phyloP scores from a whole-genome alignment of 2,888 invertebrate species.

The Tenthredo mesomela region DNA sequence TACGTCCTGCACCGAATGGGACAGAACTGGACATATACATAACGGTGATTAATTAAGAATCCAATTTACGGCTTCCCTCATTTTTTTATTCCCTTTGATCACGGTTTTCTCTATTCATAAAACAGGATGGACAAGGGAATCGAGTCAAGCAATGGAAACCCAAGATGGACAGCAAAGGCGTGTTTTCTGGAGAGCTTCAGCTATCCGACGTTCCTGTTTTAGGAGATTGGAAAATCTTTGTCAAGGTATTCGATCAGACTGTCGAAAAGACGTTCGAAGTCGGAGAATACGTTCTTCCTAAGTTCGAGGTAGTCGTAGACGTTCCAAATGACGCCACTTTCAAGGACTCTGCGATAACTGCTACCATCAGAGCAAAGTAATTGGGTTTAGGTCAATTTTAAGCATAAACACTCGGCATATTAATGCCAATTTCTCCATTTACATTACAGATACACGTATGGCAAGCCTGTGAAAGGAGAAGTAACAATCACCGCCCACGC shows the following conservation, averaged over 20 bases:
- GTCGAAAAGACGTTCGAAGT: constrained; percentile 89
- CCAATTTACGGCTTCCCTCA: neutral
- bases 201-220: constrained; percentile 91
- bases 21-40: constrained; percentile 83
- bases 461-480: constrained; percentile 92
- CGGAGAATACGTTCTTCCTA: constrained; percentile 95
- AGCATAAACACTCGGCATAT: neutral
- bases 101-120: constrained; percentile 37
- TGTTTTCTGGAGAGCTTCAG: constrained; percentile 87
- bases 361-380: constrained; percentile 80
- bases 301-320: constrained; percentile 93
- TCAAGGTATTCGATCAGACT: constrained; percentile 82
- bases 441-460: constrained; percentile 87
- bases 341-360: constrained; percentile 87
- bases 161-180: constrained; percentile 85
- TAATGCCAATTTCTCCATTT: constrained; percentile 38
- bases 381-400: constrained; percentile 77
- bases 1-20: constrained; percentile 86
- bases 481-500: constrained; percentile 92
- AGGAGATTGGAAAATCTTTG: constrained; percentile 92
- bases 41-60: constrained; percentile 78
- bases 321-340: constrained; percentile 91
- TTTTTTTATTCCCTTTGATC: neutral
- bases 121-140: constrained; percentile 87
- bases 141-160: constrained; percentile 90